Evolutionary conservation across 2,113 vertebrate genomes (phyloP), one percentile per base, ranked within the genome.

Genomic region (Elanoides forficatus): DNA sequence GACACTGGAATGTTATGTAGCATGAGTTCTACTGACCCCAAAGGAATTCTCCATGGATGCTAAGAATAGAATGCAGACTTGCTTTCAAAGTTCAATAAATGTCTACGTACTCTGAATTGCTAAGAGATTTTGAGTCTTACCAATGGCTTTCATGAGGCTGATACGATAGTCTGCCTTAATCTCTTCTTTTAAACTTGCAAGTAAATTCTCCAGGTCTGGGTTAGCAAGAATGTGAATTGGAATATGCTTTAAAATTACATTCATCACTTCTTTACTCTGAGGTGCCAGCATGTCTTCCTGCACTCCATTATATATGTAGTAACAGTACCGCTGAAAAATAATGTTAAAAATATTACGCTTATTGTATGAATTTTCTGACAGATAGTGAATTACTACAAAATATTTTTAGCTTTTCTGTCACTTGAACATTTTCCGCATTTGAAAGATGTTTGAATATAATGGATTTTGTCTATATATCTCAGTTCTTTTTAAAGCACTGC

Each of bases 81-180:
- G 25, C 7, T 83, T 84, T 88, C 21, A 30, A 86, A 82, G 27
- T 56, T 53, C 71, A 95, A 23, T 19, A 72, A 82, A 81, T 22
- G 13, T 20, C 62, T 78, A 40, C 13, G 12, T 2, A 40, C 4
- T 50, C 63, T 43, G n/a, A 94, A 84, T 9, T 19, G 30, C n/a
- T 29, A 65, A 45, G 20, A 86, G 36, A 36, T 23, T 74, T 73
- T 52, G 29, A 68, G 32, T 70, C 97, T 98, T 98, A 99, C 99
- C 99, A 65, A 99, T 98, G 92, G 97, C 98, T 98, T 99, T 99
- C 98, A 97, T 98, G 86, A 99, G 97, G 93, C 97, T 97, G 10
- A 80, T 94, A 83, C 43, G 36, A 94, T 99, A 99, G 96, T 98
- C 97, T 22, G 52, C 67, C 79, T 98, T 94, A 95, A 99, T 96